Percentiles rank a stretch among this genome's conserved stretches.
phyloP scores from a whole-genome alignment of 2,113 vertebrate genomes.

The Rhynchomys soricoides region DNA sequence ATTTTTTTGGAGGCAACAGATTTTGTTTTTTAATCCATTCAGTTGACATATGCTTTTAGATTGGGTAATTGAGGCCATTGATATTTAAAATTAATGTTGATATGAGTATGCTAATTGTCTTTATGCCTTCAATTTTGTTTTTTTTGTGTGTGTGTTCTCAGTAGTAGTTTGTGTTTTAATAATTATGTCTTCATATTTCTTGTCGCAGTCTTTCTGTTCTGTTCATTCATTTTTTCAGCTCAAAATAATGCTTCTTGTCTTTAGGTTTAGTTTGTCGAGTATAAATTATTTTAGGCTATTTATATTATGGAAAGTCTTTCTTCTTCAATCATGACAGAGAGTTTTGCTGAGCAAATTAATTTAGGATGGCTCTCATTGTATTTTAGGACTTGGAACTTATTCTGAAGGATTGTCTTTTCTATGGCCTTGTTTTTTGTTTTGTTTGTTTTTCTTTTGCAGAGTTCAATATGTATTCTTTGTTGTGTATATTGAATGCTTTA shows the following conservation, averaged over 20 bases:
- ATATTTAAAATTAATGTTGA: not conserved
- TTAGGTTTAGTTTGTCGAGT: not conserved
- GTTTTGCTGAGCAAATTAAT: not conserved
- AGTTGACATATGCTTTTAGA: not conserved
- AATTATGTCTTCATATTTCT: not conserved
- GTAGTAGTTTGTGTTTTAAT: not conserved
- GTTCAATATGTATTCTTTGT: not conserved
- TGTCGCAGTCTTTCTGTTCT: not conserved
- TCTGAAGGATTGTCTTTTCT: not conserved
- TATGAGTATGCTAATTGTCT: not conserved
- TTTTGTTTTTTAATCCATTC: not conserved
- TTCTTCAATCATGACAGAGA: not conserved
- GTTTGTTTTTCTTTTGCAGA: not conserved
- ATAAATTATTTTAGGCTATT: not conserved
- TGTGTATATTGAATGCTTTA: not conserved
- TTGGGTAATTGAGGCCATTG: not conserved
- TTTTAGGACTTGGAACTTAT: not conserved
- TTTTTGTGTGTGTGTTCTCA: not conserved
- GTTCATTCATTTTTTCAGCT: not conserved
- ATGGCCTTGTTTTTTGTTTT: not conserved
- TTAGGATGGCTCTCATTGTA: not conserved
- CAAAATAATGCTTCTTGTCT: not conserved
- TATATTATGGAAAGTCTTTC: not conserved
- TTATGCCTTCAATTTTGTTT: not conserved
- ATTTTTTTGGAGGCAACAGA: not conserved